Evolutionary conservation across 2,888 invertebrate genomes (phyloP).

Genomic region (Eremobia ochroleuca): DNA sequence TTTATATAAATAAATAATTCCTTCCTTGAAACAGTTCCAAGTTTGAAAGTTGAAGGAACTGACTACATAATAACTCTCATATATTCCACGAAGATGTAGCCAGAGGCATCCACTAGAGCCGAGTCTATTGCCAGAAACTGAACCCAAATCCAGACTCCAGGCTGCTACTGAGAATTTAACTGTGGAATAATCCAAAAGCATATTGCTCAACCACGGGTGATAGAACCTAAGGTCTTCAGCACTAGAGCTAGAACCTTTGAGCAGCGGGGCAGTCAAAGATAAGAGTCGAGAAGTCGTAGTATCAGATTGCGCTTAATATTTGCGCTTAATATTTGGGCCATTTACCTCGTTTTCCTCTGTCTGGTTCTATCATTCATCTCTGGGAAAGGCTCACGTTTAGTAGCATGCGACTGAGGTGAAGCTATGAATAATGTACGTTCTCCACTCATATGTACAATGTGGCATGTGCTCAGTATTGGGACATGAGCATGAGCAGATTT

Average conservation of each 20-base stretch:
- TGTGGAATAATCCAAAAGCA: too few relatives aligned
- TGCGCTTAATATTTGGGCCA: neutral
- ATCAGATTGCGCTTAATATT: neutral
- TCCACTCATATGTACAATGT: constrained; percentile 1
- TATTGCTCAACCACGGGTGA: neutral
- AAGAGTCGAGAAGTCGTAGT: too few relatives aligned
- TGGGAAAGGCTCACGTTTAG: constrained; percentile 14
- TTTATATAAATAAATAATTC: neutral
- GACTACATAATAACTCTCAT: neutral
- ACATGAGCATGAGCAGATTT: neutral
- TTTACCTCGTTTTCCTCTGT: neutral
- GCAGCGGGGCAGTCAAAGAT: too few relatives aligned
- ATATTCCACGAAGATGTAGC: neutral
- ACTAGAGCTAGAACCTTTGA: neutral
- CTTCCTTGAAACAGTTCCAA: neutral
- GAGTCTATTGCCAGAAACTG: neutral
- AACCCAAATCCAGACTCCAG: neutral
- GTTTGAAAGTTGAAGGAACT: too few relatives aligned
- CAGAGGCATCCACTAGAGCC: neutral
- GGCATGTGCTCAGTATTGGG: constrained; percentile 5
- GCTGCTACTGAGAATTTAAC: neutral
- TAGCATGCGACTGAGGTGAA: constrained; percentile 10
- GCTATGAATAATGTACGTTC: constrained; percentile 25
- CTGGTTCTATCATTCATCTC: constrained; percentile 23
- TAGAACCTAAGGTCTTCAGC: too few relatives aligned